These are phyloP conservation scores for Drosophila prolongata DNA, from an alignment of 2,888 invertebrate species.

Conservation along the genomic window DNA sequence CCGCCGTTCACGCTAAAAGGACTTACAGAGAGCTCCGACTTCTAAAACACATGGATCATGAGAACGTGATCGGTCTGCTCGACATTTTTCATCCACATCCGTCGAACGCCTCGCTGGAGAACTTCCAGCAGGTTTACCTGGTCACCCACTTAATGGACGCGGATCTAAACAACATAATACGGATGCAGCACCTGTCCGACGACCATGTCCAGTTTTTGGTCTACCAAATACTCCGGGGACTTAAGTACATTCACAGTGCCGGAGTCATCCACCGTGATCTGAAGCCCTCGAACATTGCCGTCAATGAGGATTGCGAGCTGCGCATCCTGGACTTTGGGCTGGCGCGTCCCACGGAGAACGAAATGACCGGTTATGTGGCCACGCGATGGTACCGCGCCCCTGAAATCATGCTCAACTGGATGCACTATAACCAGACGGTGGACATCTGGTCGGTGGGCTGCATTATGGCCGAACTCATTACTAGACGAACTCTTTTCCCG, in stretches of 20 bases:
- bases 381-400: conserved; percentile 98
- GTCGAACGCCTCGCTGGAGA: conserved; percentile 87
- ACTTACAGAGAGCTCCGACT: conserved; percentile 98
- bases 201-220: conserved; percentile 99
- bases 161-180: conserved; percentile 99
- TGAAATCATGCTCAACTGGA: conserved; percentile 99
- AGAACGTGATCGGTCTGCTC: conserved; percentile 96
- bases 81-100: conserved; percentile 97
- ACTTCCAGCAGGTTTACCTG: conserved; percentile 97
- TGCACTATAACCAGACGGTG: conserved; percentile 99
- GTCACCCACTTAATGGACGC: conserved; percentile 99
- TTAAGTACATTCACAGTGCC: conserved; percentile 99
- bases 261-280: conserved; percentile 99
- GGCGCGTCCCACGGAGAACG: conserved; percentile 97
- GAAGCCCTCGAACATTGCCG: conserved; percentile 99
- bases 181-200: conserved; percentile 98
- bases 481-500: conserved; percentile 96
- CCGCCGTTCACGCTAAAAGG: conserved; percentile 98
- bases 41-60: conserved; percentile 99
- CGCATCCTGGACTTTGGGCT: conserved; percentile 99
- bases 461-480: conserved; percentile 98
- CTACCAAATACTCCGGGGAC: conserved; percentile 98
- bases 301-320: conserved; percentile 99
- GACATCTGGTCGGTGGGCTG: conserved; percentile 99
- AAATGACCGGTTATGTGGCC: conserved; percentile 99